Conservation (phyloP, 2,888 invertebrate species). For the Gari tellinella region DNA sequence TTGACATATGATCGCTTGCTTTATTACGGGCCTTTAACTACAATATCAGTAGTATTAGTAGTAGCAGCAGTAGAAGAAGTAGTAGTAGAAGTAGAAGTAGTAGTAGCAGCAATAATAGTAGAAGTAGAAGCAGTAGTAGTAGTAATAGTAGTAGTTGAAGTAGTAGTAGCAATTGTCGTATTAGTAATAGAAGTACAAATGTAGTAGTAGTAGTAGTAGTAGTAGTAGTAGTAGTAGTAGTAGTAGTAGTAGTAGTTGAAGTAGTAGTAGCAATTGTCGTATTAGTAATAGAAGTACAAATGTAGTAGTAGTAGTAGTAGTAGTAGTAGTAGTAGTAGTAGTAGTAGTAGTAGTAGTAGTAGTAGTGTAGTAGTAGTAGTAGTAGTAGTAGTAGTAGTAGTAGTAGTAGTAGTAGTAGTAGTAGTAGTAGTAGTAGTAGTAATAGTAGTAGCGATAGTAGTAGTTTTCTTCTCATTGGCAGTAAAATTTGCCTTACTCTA, state of each 20-base stretch:
- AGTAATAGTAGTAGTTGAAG: background rate
- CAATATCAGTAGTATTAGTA: no score
- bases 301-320: no score
- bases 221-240: background rate
- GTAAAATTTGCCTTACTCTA: no score
- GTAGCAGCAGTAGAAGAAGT: no score
- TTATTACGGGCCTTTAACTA: no score
- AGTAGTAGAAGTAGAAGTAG: no score
- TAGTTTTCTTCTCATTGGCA: background rate
- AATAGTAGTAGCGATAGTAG: background rate
- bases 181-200: no score
- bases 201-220: background rate
- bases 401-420: slow-evolving; percentile 5
- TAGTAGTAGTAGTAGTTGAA: background rate
- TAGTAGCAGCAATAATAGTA: background rate
- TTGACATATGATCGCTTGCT: no score
- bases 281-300: no score
- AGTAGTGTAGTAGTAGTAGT: background rate
- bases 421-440: slow-evolving; percentile 8
- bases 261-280: no score
- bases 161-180: background rate
- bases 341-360: slow-evolving; percentile 2
- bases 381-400: slow-evolving; percentile 8
- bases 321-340: slow-evolving; percentile 1
- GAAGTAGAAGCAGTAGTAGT: no score